Evolutionary conservation across 2,888 invertebrate genomes (phyloP).

Genomic region (Acrobasis consociella): DNA sequence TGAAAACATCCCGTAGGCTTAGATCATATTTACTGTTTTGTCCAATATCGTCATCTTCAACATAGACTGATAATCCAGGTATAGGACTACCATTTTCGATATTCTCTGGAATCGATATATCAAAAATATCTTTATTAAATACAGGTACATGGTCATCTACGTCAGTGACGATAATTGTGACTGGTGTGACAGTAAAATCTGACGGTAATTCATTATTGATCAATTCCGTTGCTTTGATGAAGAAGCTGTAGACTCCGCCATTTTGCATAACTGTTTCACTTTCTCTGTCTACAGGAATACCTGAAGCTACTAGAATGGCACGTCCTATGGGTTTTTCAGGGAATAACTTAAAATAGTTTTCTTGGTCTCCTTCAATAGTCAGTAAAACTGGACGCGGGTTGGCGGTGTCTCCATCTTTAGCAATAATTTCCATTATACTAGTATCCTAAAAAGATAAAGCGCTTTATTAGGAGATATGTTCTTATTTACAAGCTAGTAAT

Average conservation of each 20-base stretch:
- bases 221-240: slow-evolving; percentile 88
- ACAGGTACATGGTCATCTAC: slow-evolving; percentile 89
- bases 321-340: slow-evolving; percentile 81
- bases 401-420: slow-evolving; percentile 92
- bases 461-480: too few species aligned
- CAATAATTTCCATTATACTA: slow-evolving; percentile 87
- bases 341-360: slow-evolving; percentile 86
- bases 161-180: slow-evolving; percentile 91
- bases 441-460: slow-evolving; percentile 68
- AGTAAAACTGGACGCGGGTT: slow-evolving; percentile 86
- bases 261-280: slow-evolving; percentile 88
- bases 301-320: slow-evolving; percentile 84
- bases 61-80: slow-evolving; percentile 88
- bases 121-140: slow-evolving; percentile 86
- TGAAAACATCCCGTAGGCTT: slow-evolving; percentile 82
- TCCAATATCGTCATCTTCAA: slow-evolving; percentile 88
- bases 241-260: slow-evolving; percentile 90
- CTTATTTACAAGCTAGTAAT: too few species aligned
- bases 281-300: slow-evolving; percentile 88
- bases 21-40: slow-evolving; percentile 88
- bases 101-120: slow-evolving; percentile 89
- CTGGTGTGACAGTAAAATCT: slow-evolving; percentile 85
- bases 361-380: slow-evolving; percentile 86
- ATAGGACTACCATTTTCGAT: slow-evolving; percentile 86
- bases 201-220: slow-evolving; percentile 87